Evolutionary conservation across 2,888 invertebrate species (phyloP), one percentile per base, ranked within the genome.

Genomic region (Tipula lateralis): DNA sequence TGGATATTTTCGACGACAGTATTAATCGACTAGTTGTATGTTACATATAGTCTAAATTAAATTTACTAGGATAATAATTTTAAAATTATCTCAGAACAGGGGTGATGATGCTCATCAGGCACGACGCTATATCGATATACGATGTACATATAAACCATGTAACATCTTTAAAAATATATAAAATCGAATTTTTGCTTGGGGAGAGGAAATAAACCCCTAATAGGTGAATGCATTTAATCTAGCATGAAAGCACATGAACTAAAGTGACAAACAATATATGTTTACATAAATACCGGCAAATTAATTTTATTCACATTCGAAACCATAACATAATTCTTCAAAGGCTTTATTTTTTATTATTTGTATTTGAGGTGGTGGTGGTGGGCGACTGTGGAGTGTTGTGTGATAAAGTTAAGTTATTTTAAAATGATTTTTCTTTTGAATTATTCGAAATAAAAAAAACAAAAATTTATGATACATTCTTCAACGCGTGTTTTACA

Each of bases 221-320:
- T 66, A 66, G 66, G 66, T 66, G 66, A 66, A 66, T 66, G 66
- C 66, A 66, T 66, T 66, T 66, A 66, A 66, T 66, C 66, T 66
- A 66, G 24, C 24, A 24, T 66, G 66, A 66, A 66, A 66, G 24
- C 66, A 66, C 66, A 66, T 24, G 66, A 66, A 66, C 9, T 66
- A 66, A 66, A 66, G 66, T 66, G 24, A 66, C 66, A 66, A 66
- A 66, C 66, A 66, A 66, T n/a, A n/a, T n/a, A n/a, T 66, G 66
- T 66, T 66, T 66, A 24, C 66, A 66, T 66, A 66, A 66, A 66
- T 66, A 66, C 66, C 66, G 66, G 66, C 66, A 66, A 66, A 66
- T 66, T 66, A 66, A 66, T 12, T 66, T 66, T 66, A 66, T 66
- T 24, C 66, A 66, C 24, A 66, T 66, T 24, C 9, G 24, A 66